Percentiles rank a stretch among this genome's conserved stretches.
Evolutionary conservation across 2,797 vertebrate genomes (phyloP).

Genomic region (Thunnus albacares): DNA sequence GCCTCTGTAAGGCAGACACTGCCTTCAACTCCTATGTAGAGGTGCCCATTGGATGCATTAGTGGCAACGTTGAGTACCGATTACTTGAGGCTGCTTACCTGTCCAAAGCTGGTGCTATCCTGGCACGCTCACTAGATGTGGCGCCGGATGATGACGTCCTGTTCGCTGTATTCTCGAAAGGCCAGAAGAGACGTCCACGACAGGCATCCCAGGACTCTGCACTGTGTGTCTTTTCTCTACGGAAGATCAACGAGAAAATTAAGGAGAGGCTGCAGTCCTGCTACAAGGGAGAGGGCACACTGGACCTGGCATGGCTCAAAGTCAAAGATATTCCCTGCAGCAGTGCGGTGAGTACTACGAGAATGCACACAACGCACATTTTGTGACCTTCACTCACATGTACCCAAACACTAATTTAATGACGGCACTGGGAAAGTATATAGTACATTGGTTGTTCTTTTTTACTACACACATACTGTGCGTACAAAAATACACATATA

Average conservation of each 20-base stretch:
- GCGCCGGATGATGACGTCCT: conserved; percentile 93
- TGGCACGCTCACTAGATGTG: conserved; percentile 91
- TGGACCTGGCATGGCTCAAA: conserved; percentile 99
- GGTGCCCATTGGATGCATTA: conserved; percentile 96
- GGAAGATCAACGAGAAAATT: conserved; percentile 96
- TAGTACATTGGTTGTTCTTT: not conserved
- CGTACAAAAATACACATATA: conserved; percentile 16
- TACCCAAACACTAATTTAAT: not conserved
- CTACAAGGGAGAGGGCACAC: conserved; percentile 96
- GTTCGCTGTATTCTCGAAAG: conserved; percentile 97
- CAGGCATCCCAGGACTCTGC: conserved; percentile 95
- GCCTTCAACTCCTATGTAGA: conserved; percentile 99
- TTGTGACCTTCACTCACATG: not conserved
- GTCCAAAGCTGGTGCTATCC: conserved; percentile 93
- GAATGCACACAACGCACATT: not conserved
- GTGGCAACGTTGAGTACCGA: conserved; percentile 94
- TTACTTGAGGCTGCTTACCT: conserved; percentile 96
- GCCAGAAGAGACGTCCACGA: conserved; percentile 95
- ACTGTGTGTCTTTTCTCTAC: conserved; percentile 95
- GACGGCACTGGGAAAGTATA: not conserved
- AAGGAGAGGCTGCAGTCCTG: conserved; percentile 97
- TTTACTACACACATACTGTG: conserved; percentile 21
- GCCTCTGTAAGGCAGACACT: conserved; percentile 96
- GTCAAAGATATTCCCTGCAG: conserved; percentile 99
- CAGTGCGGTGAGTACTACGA: conserved; percentile 93